Conservation (phyloP, 2,113 vertebrate genomes). For the Pristiophorus japonicus region DNA sequence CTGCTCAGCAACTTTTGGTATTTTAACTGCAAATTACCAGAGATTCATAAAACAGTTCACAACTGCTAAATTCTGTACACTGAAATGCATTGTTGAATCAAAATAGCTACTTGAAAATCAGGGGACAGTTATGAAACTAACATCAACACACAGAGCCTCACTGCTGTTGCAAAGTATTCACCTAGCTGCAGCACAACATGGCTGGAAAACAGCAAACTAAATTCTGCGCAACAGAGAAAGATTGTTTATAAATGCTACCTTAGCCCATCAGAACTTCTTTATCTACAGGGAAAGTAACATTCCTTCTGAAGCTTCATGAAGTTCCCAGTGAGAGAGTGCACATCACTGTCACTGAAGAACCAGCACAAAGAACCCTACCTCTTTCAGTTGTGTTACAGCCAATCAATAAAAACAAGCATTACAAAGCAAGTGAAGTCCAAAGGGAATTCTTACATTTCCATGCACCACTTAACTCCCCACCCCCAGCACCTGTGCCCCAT, state of each 20-base stretch:
- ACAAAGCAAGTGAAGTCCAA: slow-evolving; percentile 5
- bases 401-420: slow-evolving; percentile 37
- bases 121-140: not conserved
- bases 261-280: not conserved
- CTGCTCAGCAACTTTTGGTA: not conserved
- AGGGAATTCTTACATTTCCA: slow-evolving; percentile 13
- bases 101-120: not conserved
- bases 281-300: not conserved
- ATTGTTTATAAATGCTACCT: not conserved
- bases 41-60: not conserved
- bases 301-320: not conserved
- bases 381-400: not conserved
- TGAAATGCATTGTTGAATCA: not conserved
- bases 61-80: not conserved
- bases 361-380: not conserved
- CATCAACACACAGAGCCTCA: not conserved
- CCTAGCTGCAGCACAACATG: not conserved
- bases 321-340: not conserved
- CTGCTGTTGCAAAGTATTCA: not conserved
- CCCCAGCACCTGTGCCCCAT: not conserved
- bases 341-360: not conserved
- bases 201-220: not conserved
- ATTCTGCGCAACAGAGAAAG: slow-evolving; percentile 10
- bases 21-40: not conserved
- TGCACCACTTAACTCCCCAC: not conserved